These are phyloP conservation scores for Parapsyche elsis DNA, from an alignment of 1,140 invertebrate genomes.

Conservation along the genomic window DNA sequence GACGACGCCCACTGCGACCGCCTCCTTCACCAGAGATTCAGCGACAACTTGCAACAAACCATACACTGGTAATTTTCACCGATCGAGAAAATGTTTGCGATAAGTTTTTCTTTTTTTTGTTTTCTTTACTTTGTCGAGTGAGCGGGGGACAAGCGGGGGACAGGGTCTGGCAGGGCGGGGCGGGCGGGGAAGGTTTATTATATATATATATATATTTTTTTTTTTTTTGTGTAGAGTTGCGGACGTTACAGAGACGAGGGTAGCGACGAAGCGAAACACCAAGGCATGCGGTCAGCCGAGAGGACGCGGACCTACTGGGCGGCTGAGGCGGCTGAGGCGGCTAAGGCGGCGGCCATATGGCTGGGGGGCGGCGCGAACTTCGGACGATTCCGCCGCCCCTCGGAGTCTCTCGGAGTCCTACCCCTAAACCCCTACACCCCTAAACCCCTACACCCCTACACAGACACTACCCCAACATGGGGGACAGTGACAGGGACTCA, in stretches of 20 bases:
- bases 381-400: background rate
- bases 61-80: too few relatives aligned
- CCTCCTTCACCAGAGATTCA: background rate
- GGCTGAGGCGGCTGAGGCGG: slow-evolving; percentile 57
- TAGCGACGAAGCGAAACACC: slow-evolving; percentile 68
- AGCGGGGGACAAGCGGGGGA: background rate
- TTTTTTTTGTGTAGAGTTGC: slow-evolving; percentile 35
- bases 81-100: too few relatives aligned
- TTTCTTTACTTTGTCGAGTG: background rate
- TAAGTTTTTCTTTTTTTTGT: background rate
- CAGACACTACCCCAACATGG: background rate
- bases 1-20: background rate
- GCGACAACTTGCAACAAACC: background rate
- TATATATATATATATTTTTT: background rate
- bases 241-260: slow-evolving; percentile 54
- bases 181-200: background rate
- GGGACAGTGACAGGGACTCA: slow-evolving; percentile 13
- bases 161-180: slow-evolving; percentile 7
- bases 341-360: slow-evolving; percentile 60
- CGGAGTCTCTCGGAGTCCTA: background rate
- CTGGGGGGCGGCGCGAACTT: slow-evolving; percentile 51
- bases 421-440: too few relatives aligned
- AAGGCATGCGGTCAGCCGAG: slow-evolving; percentile 70
- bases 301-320: slow-evolving; percentile 69
- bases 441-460: background rate